Percentiles rank a stretch among this genome's conserved stretches.
phyloP scores from a whole-genome alignment of 2,888 invertebrate species.

The Argyresthia albistria region DNA sequence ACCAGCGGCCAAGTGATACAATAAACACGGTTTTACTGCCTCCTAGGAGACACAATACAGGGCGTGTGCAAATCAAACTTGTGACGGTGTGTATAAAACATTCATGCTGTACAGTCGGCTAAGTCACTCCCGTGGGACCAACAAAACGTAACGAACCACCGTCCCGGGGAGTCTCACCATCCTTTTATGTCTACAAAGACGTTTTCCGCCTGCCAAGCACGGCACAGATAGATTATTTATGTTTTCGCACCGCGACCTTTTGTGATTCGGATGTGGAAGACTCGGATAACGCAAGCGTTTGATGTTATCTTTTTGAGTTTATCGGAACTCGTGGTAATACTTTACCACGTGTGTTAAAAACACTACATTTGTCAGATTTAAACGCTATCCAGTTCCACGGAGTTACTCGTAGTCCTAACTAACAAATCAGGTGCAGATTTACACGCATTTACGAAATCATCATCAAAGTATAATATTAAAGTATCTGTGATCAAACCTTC shows the following conservation, averaged over 20 bases:
- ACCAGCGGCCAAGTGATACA: slow-evolving; percentile 35
- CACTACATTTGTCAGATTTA: no score
- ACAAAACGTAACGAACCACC: slow-evolving; percentile 71
- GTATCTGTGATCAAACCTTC: no score
- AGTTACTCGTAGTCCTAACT: no score
- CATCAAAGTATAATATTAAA: no score
- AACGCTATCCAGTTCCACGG: no score
- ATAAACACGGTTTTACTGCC: slow-evolving; percentile 44
- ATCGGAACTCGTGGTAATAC: no score
- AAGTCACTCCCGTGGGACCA: slow-evolving; percentile 49
- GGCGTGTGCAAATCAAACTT: slow-evolving; percentile 60
- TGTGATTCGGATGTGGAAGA: slow-evolving; percentile 8
- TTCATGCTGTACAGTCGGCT: slow-evolving; percentile 34
- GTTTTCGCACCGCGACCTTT: slow-evolving; percentile 34
- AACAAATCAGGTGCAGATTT: no score
- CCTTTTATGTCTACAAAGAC: slow-evolving; percentile 57
- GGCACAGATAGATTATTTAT: slow-evolving; percentile 59
- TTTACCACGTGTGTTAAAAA: no score
- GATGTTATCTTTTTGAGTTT: no score
- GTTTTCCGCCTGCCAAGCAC: slow-evolving; percentile 36
- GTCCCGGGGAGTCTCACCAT: slow-evolving; percentile 28
- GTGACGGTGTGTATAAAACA: slow-evolving; percentile 56
- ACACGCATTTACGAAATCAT: no score
- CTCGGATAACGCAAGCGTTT: no score
- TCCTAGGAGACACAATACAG: slow-evolving; percentile 37